Conservation (phyloP, 2,797 vertebrate species). For the Iguana delicatissima region DNA sequence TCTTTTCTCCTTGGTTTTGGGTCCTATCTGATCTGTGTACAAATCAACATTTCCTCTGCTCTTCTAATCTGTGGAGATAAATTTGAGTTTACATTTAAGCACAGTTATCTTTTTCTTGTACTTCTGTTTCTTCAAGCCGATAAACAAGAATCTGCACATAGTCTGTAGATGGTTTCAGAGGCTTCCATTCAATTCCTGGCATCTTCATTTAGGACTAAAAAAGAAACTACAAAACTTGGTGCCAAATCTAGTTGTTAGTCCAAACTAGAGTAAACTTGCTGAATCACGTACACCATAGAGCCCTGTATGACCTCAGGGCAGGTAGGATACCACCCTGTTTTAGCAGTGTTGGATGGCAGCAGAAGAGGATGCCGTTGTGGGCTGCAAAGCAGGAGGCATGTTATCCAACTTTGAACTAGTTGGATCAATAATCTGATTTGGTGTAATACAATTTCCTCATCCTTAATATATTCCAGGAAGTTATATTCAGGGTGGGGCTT, state of each 20-base stretch:
- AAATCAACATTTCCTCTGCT: background rate
- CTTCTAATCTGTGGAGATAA: background rate
- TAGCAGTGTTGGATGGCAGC: background rate
- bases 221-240: background rate
- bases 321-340: no score
- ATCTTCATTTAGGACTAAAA: background rate
- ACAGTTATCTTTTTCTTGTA: background rate
- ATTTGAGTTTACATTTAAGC: background rate
- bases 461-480: no score
- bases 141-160: background rate
- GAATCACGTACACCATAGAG: no score
- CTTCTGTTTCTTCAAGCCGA: background rate
- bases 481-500: no score
- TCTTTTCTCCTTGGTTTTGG: background rate
- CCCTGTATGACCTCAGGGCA: no score
- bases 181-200: background rate
- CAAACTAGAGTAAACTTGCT: background rate
- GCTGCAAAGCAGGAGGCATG: no score
- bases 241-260: background rate
- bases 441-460: no score
- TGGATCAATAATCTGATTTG: no score
- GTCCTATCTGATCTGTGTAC: background rate
- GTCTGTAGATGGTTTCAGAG: background rate
- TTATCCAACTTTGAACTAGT: no score
- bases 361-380: background rate